These are phyloP conservation scores for Darevskia nairensis DNA, from an alignment of 2,797 vertebrate genomes.

Conservation along the genomic window DNA sequence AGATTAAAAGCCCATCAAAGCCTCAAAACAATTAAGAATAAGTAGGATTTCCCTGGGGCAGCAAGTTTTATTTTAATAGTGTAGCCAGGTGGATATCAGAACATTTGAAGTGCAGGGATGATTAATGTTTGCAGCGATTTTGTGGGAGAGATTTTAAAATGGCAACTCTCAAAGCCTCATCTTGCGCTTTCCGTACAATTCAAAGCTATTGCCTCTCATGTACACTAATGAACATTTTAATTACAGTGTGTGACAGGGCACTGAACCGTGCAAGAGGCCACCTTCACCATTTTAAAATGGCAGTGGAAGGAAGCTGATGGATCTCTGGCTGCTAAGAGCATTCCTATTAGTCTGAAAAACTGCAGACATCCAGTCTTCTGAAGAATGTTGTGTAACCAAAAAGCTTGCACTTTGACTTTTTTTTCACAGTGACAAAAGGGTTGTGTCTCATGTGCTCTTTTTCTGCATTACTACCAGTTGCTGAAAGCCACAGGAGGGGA, in stretches of 20 bases:
- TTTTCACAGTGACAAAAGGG: not conserved
- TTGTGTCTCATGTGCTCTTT: not conserved
- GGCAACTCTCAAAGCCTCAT: conserved; percentile 87
- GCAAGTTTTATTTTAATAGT: conserved; percentile 92
- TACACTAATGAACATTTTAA: conserved; percentile 83
- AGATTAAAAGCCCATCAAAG: conserved; percentile 98
- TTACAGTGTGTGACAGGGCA: conserved; percentile 71
- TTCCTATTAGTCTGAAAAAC: not conserved
- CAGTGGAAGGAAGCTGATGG: conserved; percentile 29
- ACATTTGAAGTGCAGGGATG: conserved; percentile 90
- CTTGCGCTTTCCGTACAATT: conserved; percentile 87
- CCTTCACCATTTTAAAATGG: conserved; percentile 55
- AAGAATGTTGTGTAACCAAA: not conserved
- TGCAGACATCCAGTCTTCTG: not conserved
- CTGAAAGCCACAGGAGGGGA: no score
- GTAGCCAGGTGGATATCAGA: conserved; percentile 97
- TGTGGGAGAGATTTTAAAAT: conserved; percentile 90
- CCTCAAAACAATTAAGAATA: conserved; percentile 99
- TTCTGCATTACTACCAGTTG: no score
- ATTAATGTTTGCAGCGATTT: conserved; percentile 96
- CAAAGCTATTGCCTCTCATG: conserved; percentile 84
- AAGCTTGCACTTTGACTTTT: not conserved
- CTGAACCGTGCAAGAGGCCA: conserved; percentile 74
- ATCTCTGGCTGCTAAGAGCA: not conserved
- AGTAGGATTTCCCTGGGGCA: conserved; percentile 97